Percentiles rank a stretch among this genome's conserved stretches.
Evolutionary conservation across 1,140 invertebrate genomes (phyloP).

Genomic region (Drosophila jambulina): DNA sequence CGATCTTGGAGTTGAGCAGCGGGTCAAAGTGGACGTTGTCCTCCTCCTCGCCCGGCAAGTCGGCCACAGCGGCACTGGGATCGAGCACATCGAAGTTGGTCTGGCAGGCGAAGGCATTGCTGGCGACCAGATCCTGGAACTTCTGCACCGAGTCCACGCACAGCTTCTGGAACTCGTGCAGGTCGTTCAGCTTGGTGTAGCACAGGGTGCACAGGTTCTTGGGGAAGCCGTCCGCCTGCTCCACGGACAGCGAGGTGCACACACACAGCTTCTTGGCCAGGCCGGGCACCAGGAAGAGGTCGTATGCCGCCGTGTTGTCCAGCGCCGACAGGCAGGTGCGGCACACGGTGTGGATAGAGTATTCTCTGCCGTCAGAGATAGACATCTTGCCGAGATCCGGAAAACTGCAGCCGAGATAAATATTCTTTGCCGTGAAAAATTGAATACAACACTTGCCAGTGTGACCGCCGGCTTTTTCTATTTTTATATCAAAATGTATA

Average conservation of each 20-base stretch:
- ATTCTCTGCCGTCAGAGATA: slow-evolving; percentile 68
- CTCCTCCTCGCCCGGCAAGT: slow-evolving; percentile 60
- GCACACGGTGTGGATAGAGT: slow-evolving; percentile 79
- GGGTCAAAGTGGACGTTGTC: slow-evolving; percentile 78
- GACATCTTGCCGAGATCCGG: slow-evolving; percentile 50
- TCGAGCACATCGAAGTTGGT: slow-evolving; percentile 62
- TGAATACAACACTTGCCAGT: slow-evolving; percentile 41
- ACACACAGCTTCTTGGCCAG: slow-evolving; percentile 76
- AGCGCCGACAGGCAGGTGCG: slow-evolving; percentile 73
- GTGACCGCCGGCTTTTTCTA: neutral
- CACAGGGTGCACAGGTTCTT: slow-evolving; percentile 76
- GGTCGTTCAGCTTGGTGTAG: slow-evolving; percentile 71
- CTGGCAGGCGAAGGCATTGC: slow-evolving; percentile 57
- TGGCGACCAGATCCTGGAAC: slow-evolving; percentile 78
- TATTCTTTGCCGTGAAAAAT: slow-evolving; percentile 42
- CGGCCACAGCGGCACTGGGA: slow-evolving; percentile 39
- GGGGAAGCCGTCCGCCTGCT: slow-evolving; percentile 76
- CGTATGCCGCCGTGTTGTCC: slow-evolving; percentile 64
- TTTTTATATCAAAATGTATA: neutral
- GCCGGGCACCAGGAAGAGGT: slow-evolving; percentile 74
- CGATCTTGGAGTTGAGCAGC: slow-evolving; percentile 76
- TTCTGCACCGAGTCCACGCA: slow-evolving; percentile 78
- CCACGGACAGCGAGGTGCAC: slow-evolving; percentile 76
- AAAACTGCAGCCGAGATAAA: slow-evolving; percentile 23
- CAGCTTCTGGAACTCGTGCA: slow-evolving; percentile 74